phyloP scores from a whole-genome alignment of 2,113 vertebrate species.

The Lamprologus ornatipinnis region DNA sequence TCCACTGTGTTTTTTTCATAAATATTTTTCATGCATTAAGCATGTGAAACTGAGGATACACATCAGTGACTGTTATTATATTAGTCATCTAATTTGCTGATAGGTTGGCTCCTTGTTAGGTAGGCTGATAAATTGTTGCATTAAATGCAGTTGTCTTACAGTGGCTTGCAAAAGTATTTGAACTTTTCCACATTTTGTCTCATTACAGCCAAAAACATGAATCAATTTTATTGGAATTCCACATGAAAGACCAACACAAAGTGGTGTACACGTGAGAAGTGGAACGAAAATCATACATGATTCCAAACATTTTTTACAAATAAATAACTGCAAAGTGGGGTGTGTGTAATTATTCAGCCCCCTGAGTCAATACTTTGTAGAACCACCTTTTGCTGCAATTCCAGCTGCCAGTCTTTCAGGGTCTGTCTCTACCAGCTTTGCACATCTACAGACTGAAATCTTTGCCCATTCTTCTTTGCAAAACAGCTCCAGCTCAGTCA shows the following conservation, averaged over 20 bases:
- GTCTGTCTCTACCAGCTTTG: too few relatives aligned
- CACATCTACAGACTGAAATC: too few relatives aligned
- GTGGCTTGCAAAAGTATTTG: background rate
- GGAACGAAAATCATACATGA: rapidly evolving
- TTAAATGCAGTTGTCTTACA: background rate
- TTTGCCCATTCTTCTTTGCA: too few relatives aligned
- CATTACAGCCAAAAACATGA: background rate
- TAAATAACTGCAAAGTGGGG: too few relatives aligned
- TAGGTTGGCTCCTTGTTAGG: background rate
- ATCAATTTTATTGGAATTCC: too few relatives aligned
- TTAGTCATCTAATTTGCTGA: background rate
- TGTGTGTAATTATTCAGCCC: rapidly evolving
- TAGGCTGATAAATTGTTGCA: background rate
- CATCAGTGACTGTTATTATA: background rate
- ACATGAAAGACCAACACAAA: rapidly evolving
- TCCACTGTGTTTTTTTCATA: background rate
- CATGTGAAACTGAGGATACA: background rate
- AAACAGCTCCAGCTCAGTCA: too few relatives aligned
- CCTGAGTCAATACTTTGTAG: too few relatives aligned
- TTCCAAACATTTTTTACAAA: too few relatives aligned
- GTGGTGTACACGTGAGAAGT: rapidly evolving
- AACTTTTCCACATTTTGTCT: rapidly evolving
- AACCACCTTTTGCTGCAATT: too few relatives aligned
- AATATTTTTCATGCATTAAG: background rate
- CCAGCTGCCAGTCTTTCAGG: rapidly evolving